Conservation (phyloP, 2,888 invertebrate species). For the Lycocerus yunnanus region DNA sequence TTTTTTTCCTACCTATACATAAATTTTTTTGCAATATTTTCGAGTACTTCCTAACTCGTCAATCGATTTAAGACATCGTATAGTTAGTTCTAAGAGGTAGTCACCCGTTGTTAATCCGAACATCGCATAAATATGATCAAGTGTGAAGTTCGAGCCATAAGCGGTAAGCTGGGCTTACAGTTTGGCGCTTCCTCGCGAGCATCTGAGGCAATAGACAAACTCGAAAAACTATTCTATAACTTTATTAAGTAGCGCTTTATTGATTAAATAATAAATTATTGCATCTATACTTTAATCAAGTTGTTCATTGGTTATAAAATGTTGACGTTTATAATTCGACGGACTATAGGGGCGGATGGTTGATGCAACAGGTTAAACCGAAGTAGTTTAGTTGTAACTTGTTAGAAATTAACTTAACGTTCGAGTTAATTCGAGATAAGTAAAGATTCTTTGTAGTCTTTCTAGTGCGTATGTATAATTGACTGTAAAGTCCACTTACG, state of each 20-base stretch:
- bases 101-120: slow-evolving; percentile 56
- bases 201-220: slow-evolving; percentile 48
- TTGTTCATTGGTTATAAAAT: neutral
- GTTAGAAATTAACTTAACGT: slow-evolving; percentile 21
- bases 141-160: slow-evolving; percentile 57
- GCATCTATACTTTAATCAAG: slow-evolving; percentile 15
- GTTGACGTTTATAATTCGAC: neutral
- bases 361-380: slow-evolving; percentile 36
- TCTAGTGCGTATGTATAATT: slow-evolving; percentile 39
- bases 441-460: neutral
- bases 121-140: slow-evolving; percentile 60
- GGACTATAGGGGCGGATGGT: slow-evolving; percentile 15
- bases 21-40: neutral
- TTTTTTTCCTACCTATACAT: neutral
- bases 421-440: slow-evolving; percentile 28
- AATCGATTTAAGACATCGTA: slow-evolving; percentile 54
- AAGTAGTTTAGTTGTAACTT: slow-evolving; percentile 2
- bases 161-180: slow-evolving; percentile 58
- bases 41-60: slow-evolving; percentile 48
- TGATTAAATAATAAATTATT: slow-evolving; percentile 42
- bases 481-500: slow-evolving; percentile 50
- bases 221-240: slow-evolving; percentile 40
- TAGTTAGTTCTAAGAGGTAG: slow-evolving; percentile 52
- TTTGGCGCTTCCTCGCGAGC: slow-evolving; percentile 54
- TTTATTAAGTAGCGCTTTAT: slow-evolving; percentile 49